Evolutionary conservation across 2,888 invertebrate species (phyloP).

Genomic region (Pediacus dermestoides): DNA sequence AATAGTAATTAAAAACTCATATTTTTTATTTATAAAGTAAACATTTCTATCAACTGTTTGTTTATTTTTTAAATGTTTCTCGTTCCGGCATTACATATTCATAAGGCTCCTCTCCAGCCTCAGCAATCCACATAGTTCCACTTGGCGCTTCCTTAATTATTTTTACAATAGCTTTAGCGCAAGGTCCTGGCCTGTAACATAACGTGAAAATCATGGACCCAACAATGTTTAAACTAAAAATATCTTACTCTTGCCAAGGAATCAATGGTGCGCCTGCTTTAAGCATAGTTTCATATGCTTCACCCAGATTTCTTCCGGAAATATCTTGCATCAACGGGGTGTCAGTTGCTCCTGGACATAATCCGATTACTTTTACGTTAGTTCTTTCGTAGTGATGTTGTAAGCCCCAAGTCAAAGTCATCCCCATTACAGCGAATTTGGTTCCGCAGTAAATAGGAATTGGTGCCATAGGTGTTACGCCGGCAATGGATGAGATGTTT

Average conservation of each 20-base stretch:
- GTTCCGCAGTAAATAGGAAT: constrained; percentile 27
- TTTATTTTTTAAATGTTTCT: too few relatives aligned
- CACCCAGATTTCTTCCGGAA: constrained; percentile 23
- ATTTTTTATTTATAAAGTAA: too few relatives aligned
- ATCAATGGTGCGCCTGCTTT: too few relatives aligned
- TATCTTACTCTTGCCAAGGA: too few relatives aligned
- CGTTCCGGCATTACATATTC: constrained; percentile 26
- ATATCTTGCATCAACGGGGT: constrained; percentile 41
- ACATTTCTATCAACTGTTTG: too few relatives aligned
- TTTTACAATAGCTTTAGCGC: constrained; percentile 34
- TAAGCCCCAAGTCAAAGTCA: constrained; percentile 27
- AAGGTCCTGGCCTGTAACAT: constrained; percentile 30
- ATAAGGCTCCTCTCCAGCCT: constrained; percentile 47
- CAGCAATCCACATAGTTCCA: constrained; percentile 52
- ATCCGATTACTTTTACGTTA: constrained; percentile 52
- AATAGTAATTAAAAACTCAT: too few relatives aligned
- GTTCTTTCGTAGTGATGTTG: constrained; percentile 41
- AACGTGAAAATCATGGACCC: too few relatives aligned
- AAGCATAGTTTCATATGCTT: constrained; percentile 17
- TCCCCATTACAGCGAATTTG: constrained; percentile 26
- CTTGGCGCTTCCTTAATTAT: constrained; percentile 43
- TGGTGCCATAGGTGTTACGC: constrained; percentile 15
- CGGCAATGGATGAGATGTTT: constrained; percentile 27
- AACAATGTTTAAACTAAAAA: too few relatives aligned
- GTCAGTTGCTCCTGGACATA: constrained; percentile 54